A percentile compares a stretch with the other conserved stretches of the same genome.
Evolutionary conservation across 2,113 vertebrate species (phyloP).

Genomic region (Morone saxatilis): DNA sequence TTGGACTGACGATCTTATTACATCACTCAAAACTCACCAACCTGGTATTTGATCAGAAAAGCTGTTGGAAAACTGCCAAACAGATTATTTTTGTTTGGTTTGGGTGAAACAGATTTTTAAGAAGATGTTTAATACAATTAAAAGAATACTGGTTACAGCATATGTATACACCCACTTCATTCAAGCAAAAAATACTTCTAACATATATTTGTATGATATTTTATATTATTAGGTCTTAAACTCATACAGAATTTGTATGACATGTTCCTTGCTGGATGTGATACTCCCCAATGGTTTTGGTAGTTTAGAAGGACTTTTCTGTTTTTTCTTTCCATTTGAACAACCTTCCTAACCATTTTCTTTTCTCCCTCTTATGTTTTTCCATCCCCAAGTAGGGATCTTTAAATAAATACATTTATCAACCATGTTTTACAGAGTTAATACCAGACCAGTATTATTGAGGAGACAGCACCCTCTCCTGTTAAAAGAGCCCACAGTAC

Average conservation of each 20-base stretch:
- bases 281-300: neutral
- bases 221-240: neutral
- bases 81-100: neutral
- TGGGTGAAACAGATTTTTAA: neutral
- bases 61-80: constrained; percentile 6
- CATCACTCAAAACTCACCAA: constrained; percentile 18
- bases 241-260: neutral
- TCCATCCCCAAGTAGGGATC: neutral
- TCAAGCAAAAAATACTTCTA: too few species aligned
- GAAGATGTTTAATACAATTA: too few species aligned
- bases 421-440: neutral
- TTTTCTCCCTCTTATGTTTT: neutral
- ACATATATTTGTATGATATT: too few species aligned
- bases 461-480: constrained; percentile 75
- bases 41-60: constrained; percentile 15
- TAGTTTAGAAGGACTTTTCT: neutral
- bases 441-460: constrained; percentile 24
- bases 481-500: constrained; percentile 37
- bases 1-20: neutral
- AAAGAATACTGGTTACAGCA: too few species aligned
- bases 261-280: neutral
- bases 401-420: constrained; percentile 19
- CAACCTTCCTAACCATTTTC: neutral
- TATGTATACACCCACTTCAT: too few species aligned
- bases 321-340: neutral